Percentiles rank a stretch among this genome's conserved stretches.
phyloP scores from a whole-genome alignment of 2,888 invertebrate genomes.

The Lepidochitona cinerea region DNA sequence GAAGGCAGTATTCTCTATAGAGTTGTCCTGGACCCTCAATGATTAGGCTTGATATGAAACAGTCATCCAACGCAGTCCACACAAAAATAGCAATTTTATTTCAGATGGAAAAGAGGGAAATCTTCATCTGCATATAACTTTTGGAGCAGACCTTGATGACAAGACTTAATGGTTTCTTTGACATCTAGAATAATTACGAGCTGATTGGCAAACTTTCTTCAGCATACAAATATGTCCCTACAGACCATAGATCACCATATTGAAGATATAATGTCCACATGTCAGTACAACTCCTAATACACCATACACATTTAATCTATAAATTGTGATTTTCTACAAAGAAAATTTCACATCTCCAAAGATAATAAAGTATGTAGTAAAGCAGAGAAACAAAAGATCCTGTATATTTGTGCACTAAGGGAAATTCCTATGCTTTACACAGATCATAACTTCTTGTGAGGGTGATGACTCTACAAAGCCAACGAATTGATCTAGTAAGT shows the following conservation, averaged over 20 bases:
- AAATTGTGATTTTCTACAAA: no score
- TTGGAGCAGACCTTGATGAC: neutral
- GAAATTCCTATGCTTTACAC: no score
- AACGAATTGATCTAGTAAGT: no score
- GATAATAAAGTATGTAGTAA: no score
- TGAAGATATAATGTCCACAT: no score
- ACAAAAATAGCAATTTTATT: constrained; percentile 8
- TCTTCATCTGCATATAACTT: constrained; percentile 3
- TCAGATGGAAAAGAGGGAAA: neutral
- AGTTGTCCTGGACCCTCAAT: neutral
- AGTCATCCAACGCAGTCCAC: neutral
- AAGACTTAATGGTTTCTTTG: neutral
- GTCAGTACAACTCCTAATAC: no score
- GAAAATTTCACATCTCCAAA: no score
- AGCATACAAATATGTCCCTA: constrained; percentile 4
- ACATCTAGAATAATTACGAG: neutral
- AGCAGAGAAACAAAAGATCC: no score
- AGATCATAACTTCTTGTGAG: no score
- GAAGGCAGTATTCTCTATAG: neutral
- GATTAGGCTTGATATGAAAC: constrained; percentile 3
- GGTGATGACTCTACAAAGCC: no score
- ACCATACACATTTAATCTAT: no score
- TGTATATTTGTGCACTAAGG: no score
- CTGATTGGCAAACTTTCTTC: constrained; percentile 2
- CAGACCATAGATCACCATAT: neutral